Base-by-base conservation (phyloP, 2,888 invertebrate species). In the Brachylomia viminalis region DNA sequence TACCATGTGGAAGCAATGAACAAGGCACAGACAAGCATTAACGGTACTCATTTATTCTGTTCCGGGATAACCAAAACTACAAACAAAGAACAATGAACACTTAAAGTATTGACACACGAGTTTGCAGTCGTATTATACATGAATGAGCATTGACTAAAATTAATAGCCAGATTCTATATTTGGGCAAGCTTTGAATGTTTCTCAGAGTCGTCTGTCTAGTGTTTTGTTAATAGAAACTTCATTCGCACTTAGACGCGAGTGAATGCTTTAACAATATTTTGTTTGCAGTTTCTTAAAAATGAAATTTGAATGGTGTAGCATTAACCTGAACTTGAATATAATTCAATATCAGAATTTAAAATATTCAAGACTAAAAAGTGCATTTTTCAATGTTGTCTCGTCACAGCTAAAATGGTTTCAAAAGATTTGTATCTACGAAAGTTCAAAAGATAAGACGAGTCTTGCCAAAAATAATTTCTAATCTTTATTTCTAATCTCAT, bases 211-310 rank as follows among this genome's bases (percentile, higher is more conserved):
- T 70, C 3, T 47, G 47, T 86, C 68, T 74, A 75, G 68, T 47
- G 72, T 20, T 73, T 71, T 82, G 75, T 82, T 71, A 77, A 81
- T 86, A 80, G 27, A 56, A 66, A 66, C 54, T 72, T 75, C 75
- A 78, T 84, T 82, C 38, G 66, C 76, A 77, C 73, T 65, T 58
- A 75, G 33, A 54, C 30, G 72, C 27, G 47, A 82, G 68, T 82
- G 61, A 78, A 67, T 58, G 70, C 38, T 65, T 58, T 64, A 73
- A 67, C 71, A 72, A 73, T 58, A 66, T 56, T 61, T 58, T 72
- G 72, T 78, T 79, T 61, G 64, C 67, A 79, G 85, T 86, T 80
- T 86, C 86, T 52, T 82, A 59, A 77, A 64, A 83, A 64, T 56
- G n/a, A 54, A 7, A 59, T 73, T 70, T 64, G 23, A 30, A 38